A percentile compares a stretch with the other conserved stretches of the same genome.
phyloP scores from a whole-genome alignment of 2,888 invertebrate species.

The Linyphia triangularis region DNA sequence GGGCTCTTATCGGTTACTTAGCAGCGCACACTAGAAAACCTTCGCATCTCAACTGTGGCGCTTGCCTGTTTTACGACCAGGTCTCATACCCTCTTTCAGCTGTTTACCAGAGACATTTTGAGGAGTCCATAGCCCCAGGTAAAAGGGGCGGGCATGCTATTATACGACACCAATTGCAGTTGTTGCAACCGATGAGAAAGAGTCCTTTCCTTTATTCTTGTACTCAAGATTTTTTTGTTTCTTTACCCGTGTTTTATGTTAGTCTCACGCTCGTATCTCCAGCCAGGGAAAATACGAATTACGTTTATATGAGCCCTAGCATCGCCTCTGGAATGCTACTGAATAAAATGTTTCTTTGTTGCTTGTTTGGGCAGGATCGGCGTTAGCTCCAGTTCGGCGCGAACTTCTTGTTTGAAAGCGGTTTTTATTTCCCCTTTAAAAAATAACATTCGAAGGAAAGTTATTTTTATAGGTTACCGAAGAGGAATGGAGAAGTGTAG shows the following conservation, averaged over 20 bases:
- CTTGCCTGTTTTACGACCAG: conserved; percentile 39
- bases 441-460: conserved; percentile 28
- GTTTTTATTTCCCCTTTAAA: conserved; percentile 48
- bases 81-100: conserved; percentile 23
- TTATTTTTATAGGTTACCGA: conserved; percentile 45
- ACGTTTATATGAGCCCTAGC: conserved; percentile 40
- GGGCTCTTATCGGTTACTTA: conserved; percentile 39
- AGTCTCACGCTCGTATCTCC: conserved; percentile 39
- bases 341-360: conserved; percentile 55
- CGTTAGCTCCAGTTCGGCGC: conserved; percentile 26
- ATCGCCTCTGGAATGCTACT: conserved; percentile 20
- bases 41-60: conserved; percentile 16
- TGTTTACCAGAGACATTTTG: conserved; percentile 45
- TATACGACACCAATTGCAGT: conserved; percentile 56
- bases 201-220: conserved; percentile 37
- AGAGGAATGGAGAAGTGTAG: conserved; percentile 24
- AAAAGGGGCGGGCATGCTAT: conserved; percentile 41
- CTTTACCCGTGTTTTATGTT: conserved; percentile 55
- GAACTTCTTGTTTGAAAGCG: conserved; percentile 38
- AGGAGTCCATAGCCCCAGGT: conserved; percentile 14
- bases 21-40: not conserved
- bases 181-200: conserved; percentile 40
- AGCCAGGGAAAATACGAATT: conserved; percentile 54
- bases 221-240: conserved; percentile 26
- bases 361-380: conserved; percentile 5